Conservation (phyloP, 1,140 invertebrate genomes). For the Magallana angulata region DNA sequence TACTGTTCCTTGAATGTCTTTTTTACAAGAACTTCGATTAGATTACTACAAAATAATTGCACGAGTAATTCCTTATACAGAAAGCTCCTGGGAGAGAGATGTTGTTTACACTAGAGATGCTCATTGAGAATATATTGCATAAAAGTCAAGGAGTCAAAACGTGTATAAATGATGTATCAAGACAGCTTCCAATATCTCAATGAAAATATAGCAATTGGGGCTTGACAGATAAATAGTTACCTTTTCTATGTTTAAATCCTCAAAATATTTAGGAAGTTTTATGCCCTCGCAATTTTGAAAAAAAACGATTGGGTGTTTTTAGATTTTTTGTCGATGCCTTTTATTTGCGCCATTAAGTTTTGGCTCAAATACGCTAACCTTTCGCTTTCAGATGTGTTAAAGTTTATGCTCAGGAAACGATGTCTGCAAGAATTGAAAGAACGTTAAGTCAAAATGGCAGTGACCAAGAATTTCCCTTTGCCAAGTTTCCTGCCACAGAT, state of each 20-base stretch:
- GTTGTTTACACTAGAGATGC: slow-evolving; percentile 1
- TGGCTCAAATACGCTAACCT: background rate
- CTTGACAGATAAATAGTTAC: background rate
- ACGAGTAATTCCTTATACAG: slow-evolving; percentile 30
- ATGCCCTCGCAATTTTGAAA: slow-evolving; percentile 1
- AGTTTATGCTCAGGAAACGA: background rate
- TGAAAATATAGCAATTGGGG: background rate
- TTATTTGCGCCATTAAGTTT: background rate
- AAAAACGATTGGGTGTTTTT: background rate
- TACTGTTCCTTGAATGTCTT: slow-evolving; percentile 27
- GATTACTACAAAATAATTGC: slow-evolving; percentile 36
- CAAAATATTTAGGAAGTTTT: background rate
- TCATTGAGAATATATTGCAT: slow-evolving; percentile 22
- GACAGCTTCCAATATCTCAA: background rate
- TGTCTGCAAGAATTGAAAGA: slow-evolving; percentile 16
- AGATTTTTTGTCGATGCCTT: background rate
- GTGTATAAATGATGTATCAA: background rate
- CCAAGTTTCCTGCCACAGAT: slow-evolving; percentile 26
- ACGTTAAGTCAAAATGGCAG: slow-evolving; percentile 32
- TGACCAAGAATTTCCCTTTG: slow-evolving; percentile 27
- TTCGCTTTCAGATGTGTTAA: slow-evolving; percentile 1
- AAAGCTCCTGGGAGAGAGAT: slow-evolving; percentile 17
- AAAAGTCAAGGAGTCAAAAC: background rate
- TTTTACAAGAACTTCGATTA: slow-evolving; percentile 36
- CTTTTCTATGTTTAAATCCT: background rate